Conservation (phyloP, 1,140 invertebrate genomes). For the Hyphantria cunea region DNA sequence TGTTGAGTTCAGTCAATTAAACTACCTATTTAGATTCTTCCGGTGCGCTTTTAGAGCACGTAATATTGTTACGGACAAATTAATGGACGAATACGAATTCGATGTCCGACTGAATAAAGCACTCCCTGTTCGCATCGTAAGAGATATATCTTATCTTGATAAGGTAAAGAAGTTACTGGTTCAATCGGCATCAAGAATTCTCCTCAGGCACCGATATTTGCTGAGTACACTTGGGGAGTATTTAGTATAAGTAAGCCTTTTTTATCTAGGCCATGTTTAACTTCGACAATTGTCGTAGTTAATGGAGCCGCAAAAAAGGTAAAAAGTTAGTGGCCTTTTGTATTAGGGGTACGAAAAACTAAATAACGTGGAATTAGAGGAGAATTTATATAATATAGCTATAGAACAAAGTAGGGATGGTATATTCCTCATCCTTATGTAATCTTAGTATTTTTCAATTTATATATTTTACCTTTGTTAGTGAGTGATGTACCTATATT, state of each 20-base stretch:
- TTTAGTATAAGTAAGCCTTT: conserved; percentile 27
- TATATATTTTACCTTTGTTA: too few relatives aligned
- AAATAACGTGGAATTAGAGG: too few relatives aligned
- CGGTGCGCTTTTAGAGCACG: neutral
- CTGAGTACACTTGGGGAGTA: conserved; percentile 18
- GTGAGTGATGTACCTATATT: too few relatives aligned
- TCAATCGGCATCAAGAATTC: conserved; percentile 25
- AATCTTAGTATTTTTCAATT: too few relatives aligned
- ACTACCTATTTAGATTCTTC: conserved; percentile 1
- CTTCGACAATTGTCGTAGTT: conserved; percentile 24
- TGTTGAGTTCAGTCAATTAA: neutral
- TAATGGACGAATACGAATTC: conserved; percentile 4
- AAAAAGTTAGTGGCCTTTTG: neutral
- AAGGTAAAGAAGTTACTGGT: conserved; percentile 23
- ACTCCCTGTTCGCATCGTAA: conserved; percentile 1
- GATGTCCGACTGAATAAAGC: conserved; percentile 1
- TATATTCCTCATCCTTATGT: too few relatives aligned
- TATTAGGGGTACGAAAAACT: conserved; percentile 2
- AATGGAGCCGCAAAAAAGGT: conserved; percentile 19
- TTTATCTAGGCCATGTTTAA: conserved; percentile 28
- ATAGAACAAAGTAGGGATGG: too few relatives aligned
- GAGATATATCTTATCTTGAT: conserved; percentile 22
- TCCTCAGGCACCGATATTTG: conserved; percentile 25
- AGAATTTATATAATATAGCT: too few relatives aligned
- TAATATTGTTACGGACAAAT: neutral